phyloP scores from a whole-genome alignment of 2,113 vertebrate species.

The Hylia prasina region DNA sequence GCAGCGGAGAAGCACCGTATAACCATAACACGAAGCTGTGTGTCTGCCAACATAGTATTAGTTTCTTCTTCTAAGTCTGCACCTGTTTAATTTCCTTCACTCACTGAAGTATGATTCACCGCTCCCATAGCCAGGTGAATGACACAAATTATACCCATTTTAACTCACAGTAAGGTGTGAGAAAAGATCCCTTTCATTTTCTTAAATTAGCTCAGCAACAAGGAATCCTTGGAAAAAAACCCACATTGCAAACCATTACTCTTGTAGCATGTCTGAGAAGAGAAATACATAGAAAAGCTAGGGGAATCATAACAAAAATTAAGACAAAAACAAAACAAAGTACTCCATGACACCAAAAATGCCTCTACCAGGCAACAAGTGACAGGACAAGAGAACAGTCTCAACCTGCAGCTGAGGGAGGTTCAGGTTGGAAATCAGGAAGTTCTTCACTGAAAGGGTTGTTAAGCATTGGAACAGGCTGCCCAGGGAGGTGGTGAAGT shows the following conservation, averaged over 20 bases:
- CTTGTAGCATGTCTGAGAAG: constrained; percentile 15
- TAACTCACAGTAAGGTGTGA: not conserved
- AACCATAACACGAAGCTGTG: constrained; percentile 2
- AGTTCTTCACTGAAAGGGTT: not conserved
- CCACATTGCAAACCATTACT: not conserved
- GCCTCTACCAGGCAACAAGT: not conserved
- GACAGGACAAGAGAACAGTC: not conserved
- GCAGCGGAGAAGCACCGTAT: constrained; percentile 29
- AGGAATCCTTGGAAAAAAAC: not conserved
- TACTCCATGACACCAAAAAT: not conserved
- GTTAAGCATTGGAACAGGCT: not conserved
- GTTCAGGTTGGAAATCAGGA: not conserved
- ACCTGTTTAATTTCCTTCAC: constrained; percentile 53
- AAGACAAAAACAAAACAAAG: not conserved
- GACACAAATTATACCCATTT: not conserved
- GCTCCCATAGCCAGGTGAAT: not conserved
- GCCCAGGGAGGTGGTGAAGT: not conserved
- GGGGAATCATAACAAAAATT: not conserved
- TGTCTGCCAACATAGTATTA: constrained; percentile 32
- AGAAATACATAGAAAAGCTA: not conserved
- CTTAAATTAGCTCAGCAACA: not conserved
- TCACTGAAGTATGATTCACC: not conserved
- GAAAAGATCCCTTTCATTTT: not conserved
- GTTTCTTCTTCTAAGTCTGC: constrained; percentile 47
- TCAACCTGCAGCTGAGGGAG: not conserved